Evolutionary conservation across 2,888 invertebrate genomes (phyloP).

Genomic region (Drosophila dives): DNA sequence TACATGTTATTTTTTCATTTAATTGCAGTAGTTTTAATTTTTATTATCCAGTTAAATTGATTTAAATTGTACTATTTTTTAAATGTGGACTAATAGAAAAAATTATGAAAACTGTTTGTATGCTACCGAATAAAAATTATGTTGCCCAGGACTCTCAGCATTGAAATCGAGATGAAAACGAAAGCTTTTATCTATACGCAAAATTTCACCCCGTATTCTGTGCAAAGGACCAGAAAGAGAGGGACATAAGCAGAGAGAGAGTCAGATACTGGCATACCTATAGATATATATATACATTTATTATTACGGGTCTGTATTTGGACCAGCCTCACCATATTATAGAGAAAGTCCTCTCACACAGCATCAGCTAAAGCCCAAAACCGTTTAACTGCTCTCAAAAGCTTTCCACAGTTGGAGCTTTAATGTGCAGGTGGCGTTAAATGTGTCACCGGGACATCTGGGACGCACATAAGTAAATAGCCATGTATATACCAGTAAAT

Average conservation of each 20-base stretch:
- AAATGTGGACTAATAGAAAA: slow-evolving; percentile 61
- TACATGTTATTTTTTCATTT: slow-evolving; percentile 33
- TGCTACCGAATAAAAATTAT: slow-evolving; percentile 78
- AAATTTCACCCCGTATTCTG: slow-evolving; percentile 51
- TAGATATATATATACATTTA: slow-evolving; percentile 11
- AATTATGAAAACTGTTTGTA: slow-evolving; percentile 75
- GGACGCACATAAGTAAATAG: slow-evolving; percentile 24
- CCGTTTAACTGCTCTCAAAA: slow-evolving; percentile 50
- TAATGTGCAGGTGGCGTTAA: slow-evolving; percentile 61
- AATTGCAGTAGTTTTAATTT: slow-evolving; percentile 25
- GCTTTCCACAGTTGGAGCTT: slow-evolving; percentile 54
- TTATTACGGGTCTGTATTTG: slow-evolving; percentile 22
- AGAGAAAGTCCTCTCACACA: slow-evolving; percentile 45
- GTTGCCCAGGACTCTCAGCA: slow-evolving; percentile 79
- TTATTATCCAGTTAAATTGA: slow-evolving; percentile 41
- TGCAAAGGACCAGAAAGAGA: slow-evolving; percentile 24
- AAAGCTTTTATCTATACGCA: slow-evolving; percentile 76
- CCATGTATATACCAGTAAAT: slow-evolving; percentile 6
- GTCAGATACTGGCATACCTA: slow-evolving; percentile 23
- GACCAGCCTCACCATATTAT: slow-evolving; percentile 13
- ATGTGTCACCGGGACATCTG: slow-evolving; percentile 74
- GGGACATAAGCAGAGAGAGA: slow-evolving; percentile 40
- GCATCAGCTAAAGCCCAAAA: slow-evolving; percentile 62
- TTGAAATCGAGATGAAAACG: slow-evolving; percentile 72
- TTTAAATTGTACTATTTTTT: slow-evolving; percentile 51